Evolutionary conservation across 2,888 invertebrate species (phyloP), one percentile per base, ranked within the genome.

Genomic region (Drosophila multiciliata): DNA sequence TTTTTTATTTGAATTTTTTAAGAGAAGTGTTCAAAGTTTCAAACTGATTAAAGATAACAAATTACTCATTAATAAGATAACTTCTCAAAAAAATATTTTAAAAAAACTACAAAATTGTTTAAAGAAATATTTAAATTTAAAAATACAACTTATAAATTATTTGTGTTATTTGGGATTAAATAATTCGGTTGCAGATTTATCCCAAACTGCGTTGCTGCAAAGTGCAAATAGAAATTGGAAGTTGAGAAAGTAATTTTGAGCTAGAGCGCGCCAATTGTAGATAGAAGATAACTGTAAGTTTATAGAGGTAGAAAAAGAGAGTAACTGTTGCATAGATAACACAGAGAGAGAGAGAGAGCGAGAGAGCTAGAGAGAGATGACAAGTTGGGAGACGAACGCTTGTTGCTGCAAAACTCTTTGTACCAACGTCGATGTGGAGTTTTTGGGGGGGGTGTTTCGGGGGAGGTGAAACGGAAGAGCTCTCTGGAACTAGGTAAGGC

Each of bases 231-330:
- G 62, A 67, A 67, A 55, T 73, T 53, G 63, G 50, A 78, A 80
- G 71, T 79, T 55, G 65, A 65, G 59, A 70, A 75, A 82, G 78
- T 80, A 89, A 85, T 91, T 91, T 92, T 83, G 91, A 90, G 92
- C 91, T 89, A 86, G 78, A 90, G 89, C 81, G 78, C 60, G 78
- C 89, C 90, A 88, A 90, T 87, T 50, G 33, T 70, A 72, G 64
- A 81, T 72, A 64, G 73, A 59, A 68, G 57, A 79, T 35, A 61
- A 58, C 52, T 75, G 35, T 65, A 74, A 15, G 54, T 65, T 50
- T 3, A 23, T 3, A 36, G 54, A 12, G 26, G 26, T 63, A 62
- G 33, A 11, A 23, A 50, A 26, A 63, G 45, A 74, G 38, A 80
- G 59, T 59, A 12, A 64, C 49, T 71, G 42, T 61, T 66, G 66